These are phyloP conservation scores for Elachura formosa DNA, from an alignment of 2,113 vertebrate species.

Conservation along the genomic window DNA sequence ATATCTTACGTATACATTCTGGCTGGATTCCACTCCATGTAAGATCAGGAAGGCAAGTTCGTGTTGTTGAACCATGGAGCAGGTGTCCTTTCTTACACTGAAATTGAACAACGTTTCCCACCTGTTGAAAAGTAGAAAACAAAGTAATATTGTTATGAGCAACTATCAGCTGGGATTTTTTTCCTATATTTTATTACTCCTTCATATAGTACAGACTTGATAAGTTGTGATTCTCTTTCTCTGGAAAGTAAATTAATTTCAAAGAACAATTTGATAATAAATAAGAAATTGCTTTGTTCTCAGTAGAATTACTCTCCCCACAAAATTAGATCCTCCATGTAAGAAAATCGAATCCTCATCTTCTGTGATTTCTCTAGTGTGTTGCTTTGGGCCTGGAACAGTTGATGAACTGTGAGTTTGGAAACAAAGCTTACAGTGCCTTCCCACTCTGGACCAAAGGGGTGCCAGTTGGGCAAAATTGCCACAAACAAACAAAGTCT, in stretches of 20 bases:
- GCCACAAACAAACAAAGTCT: not conserved
- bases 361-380: not conserved
- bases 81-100: constrained; percentile 95
- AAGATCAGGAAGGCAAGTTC: constrained; percentile 91
- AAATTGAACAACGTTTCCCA: constrained; percentile 90
- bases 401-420: not conserved
- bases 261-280: not conserved
- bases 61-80: constrained; percentile 91
- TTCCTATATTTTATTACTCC: not conserved
- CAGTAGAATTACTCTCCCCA: not conserved
- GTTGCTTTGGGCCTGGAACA: not conserved
- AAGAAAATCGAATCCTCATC: not conserved
- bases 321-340: not conserved
- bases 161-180: not conserved
- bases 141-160: not conserved
- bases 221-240: not conserved
- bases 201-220: not conserved
- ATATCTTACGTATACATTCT: constrained; percentile 87
- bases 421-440: not conserved
- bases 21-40: constrained; percentile 94
- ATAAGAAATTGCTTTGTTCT: not conserved
- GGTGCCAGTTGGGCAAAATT: not conserved
- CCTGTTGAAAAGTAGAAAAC: constrained; percentile 68
- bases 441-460: not conserved
- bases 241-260: not conserved